Conservation (phyloP, 2,113 vertebrate species). For the Clarias gariepinus region DNA sequence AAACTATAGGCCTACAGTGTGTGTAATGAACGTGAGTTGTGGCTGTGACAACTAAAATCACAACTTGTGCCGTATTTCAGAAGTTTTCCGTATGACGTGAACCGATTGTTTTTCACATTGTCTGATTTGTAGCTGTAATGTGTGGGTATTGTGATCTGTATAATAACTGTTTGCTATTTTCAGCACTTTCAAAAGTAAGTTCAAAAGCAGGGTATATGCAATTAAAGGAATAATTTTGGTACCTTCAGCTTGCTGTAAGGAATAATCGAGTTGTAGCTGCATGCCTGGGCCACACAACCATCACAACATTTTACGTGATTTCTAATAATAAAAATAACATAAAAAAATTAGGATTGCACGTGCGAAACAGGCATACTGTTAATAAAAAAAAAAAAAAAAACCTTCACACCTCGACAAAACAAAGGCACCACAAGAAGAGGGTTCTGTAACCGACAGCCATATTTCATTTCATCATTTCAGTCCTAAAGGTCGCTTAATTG, state of each 20-base stretch:
- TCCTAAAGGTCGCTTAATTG: background rate
- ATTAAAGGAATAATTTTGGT: too few species aligned
- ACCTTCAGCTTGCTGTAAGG: background rate
- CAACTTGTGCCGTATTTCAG: background rate
- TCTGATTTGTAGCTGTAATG: background rate
- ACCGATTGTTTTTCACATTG: constrained; percentile 3
- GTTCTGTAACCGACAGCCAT: constrained; percentile 25
- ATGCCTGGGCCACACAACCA: background rate
- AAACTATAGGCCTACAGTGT: background rate
- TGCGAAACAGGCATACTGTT: background rate
- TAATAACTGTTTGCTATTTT: background rate
- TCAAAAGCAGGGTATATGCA: background rate
- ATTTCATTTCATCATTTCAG: background rate
- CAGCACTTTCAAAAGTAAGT: background rate
- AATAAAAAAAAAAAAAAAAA: background rate
- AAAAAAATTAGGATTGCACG: background rate
- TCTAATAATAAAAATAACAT: background rate
- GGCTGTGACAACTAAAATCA: background rate
- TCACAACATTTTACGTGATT: background rate
- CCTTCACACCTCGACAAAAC: constrained; percentile 57
- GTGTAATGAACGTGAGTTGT: background rate
- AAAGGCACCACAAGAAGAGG: constrained; percentile 73
- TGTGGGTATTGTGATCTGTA: too few species aligned
- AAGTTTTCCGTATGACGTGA: background rate
- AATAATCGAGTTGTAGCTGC: background rate